Conservation (phyloP, 2,113 vertebrate species). For the Murina feae region DNA sequence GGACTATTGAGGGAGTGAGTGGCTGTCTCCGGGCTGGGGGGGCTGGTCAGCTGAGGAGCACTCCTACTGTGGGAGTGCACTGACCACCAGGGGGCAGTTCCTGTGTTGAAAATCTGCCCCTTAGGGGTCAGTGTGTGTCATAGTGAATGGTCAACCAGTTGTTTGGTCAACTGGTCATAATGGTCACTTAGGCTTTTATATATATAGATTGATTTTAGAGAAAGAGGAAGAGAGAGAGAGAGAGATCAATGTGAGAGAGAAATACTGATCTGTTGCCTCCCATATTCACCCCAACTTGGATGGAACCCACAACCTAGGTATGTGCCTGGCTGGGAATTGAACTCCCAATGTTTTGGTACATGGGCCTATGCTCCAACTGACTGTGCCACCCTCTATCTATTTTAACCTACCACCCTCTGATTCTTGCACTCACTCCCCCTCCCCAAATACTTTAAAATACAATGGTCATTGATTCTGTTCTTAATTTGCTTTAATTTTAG, state of each 20-base stretch:
- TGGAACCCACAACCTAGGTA: not conserved
- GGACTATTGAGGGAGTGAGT: too few relatives aligned
- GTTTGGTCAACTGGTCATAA: too few relatives aligned
- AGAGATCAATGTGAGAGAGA: not conserved
- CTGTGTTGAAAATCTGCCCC: too few relatives aligned
- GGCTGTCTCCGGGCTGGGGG: too few relatives aligned
- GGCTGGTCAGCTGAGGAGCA: too few relatives aligned
- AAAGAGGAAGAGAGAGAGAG: not conserved
- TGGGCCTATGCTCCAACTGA: not conserved
- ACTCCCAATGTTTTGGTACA: not conserved
- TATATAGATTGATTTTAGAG: not conserved
- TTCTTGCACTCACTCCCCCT: not conserved
- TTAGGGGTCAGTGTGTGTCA: too few relatives aligned
- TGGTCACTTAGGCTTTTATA: too few relatives aligned
- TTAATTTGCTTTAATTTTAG: not conserved
- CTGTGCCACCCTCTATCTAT: not conserved
- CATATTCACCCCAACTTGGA: not conserved
- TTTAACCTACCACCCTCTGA: not conserved
- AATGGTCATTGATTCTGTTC: not conserved
- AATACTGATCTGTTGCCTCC: not conserved
- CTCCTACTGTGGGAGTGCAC: too few relatives aligned
- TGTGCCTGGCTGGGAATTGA: not conserved
- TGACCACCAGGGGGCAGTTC: too few relatives aligned
- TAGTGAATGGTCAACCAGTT: too few relatives aligned
- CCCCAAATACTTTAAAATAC: not conserved